phyloP scores from a whole-genome alignment of 2,113 vertebrate species.

The Hydrochoerus hydrochaeris region DNA sequence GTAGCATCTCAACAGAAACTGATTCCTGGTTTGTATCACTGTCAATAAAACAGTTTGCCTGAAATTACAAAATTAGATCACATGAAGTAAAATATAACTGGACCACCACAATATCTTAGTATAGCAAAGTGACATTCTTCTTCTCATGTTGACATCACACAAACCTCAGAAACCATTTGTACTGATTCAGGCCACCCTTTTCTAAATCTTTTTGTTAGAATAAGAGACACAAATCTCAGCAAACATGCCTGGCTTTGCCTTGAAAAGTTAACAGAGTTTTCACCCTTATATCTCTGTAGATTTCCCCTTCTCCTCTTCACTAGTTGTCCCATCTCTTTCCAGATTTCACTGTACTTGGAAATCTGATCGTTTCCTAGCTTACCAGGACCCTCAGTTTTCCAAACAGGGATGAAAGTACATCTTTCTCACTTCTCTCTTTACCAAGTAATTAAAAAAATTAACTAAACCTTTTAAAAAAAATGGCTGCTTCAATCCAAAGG shows the following conservation, averaged over 20 bases:
- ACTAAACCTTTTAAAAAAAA: background rate
- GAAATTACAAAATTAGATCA: slow-evolving; percentile 8
- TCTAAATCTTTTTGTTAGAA: background rate
- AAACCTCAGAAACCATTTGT: background rate
- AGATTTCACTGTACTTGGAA: background rate
- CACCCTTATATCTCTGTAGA: background rate
- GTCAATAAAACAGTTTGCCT: background rate
- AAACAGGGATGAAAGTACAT: background rate
- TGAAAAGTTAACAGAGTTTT: background rate
- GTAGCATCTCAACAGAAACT: background rate
- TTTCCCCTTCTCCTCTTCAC: background rate
- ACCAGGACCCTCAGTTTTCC: background rate
- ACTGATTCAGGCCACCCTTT: background rate
- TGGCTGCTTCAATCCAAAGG: background rate
- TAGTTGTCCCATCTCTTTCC: background rate
- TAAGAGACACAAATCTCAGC: background rate
- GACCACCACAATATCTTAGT: background rate
- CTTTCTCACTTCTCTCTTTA: background rate
- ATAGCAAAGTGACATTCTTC: background rate
- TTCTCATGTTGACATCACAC: background rate
- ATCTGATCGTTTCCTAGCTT: background rate
- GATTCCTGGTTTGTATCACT: background rate
- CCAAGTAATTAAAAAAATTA: slow-evolving; percentile 8
- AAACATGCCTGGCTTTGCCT: background rate
- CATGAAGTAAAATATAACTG: background rate